Conservation (phyloP, 2,113 vertebrate species). For the Chaetodon auriga region DNA sequence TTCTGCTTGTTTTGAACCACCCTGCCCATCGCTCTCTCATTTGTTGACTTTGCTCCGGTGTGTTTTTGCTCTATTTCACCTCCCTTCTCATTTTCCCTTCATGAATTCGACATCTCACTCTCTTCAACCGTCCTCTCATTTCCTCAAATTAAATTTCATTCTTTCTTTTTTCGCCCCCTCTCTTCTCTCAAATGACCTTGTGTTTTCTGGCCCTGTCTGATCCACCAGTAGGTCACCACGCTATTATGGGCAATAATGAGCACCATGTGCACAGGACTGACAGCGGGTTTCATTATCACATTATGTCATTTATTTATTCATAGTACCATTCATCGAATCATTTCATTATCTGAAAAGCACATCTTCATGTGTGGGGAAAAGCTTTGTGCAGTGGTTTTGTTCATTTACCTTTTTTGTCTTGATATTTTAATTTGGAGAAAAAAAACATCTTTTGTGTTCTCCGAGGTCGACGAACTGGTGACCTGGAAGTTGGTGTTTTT, state of each 20-base stretch:
- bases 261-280: background rate
- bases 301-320: background rate
- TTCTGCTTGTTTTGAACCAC: background rate
- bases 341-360: background rate
- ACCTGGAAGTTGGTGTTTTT: background rate
- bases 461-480: background rate
- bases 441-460: background rate
- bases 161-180: background rate
- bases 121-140: background rate
- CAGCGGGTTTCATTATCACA: background rate
- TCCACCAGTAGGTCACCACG: background rate
- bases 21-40: slow-evolving; percentile 28
- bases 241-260: background rate
- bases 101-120: background rate
- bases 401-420: background rate
- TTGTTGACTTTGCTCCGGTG: slow-evolving; percentile 32
- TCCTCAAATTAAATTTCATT: slow-evolving; percentile 30
- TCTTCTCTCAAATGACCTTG: slow-evolving; percentile 6
- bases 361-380: background rate
- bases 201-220: background rate
- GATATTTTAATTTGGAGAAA: background rate
- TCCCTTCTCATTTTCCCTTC: slow-evolving; percentile 1
- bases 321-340: background rate
- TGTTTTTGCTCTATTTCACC: background rate
- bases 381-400: background rate